phyloP scores from a whole-genome alignment of 2,797 vertebrate species.

The Myotis vivesi region DNA sequence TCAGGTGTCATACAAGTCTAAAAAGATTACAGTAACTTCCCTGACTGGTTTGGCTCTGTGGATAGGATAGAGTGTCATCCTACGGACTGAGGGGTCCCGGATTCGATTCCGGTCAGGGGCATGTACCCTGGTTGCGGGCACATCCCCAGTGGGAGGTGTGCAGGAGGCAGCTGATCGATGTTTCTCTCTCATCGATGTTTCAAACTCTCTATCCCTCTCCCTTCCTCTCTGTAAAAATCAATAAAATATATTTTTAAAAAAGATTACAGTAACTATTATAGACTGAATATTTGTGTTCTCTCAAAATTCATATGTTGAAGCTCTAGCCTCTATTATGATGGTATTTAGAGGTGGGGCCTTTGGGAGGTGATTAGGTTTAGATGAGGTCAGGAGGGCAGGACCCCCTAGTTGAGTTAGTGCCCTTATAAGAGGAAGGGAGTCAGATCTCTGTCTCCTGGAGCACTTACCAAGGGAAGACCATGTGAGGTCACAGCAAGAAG shows the following conservation, averaged over 20 bases:
- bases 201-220: too few relatives aligned
- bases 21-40: rapidly evolving
- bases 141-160: too few relatives aligned
- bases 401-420: rapidly evolving
- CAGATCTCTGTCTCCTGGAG: too few relatives aligned
- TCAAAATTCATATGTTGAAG: background rate
- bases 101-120: too few relatives aligned
- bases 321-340: rapidly evolving
- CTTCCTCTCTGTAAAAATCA: too few relatives aligned
- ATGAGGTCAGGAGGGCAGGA: background rate
- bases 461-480: background rate
- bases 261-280: rapidly evolving
- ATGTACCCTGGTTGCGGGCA: too few relatives aligned
- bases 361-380: background rate
- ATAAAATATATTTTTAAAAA: background rate
- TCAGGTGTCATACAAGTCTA: background rate
- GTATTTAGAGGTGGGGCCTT: background rate
- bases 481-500: rapidly evolving
- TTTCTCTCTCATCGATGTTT: too few relatives aligned
- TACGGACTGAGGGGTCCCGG: too few relatives aligned
- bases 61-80: too few relatives aligned
- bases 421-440: background rate
- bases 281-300: background rate
- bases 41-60: too few relatives aligned
- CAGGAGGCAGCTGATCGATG: too few relatives aligned